phyloP scores from a whole-genome alignment of 2,888 invertebrate genomes.

The Aquatica leii region DNA sequence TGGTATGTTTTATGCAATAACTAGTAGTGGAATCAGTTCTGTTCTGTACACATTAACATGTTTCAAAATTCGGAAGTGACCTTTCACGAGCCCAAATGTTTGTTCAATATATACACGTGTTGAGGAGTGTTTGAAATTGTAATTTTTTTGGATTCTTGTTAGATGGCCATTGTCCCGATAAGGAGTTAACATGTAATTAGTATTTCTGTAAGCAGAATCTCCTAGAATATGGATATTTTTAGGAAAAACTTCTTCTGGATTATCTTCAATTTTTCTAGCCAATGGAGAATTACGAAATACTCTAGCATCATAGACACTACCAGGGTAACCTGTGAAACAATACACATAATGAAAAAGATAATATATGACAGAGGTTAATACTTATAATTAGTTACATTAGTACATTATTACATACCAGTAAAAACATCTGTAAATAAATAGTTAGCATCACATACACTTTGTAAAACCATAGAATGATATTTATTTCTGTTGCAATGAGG shows the following conservation, averaged over 20 bases:
- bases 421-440: neutral
- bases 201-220: neutral
- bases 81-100: neutral
- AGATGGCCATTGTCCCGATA: too few species aligned
- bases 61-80: neutral
- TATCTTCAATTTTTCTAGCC: neutral
- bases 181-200: neutral
- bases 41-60: too few species aligned
- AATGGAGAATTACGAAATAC: neutral
- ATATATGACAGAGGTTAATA: too few species aligned
- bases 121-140: neutral
- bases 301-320: neutral
- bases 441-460: neutral
- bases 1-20: too few species aligned
- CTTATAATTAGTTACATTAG: too few species aligned
- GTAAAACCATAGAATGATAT: slow-evolving; percentile 3
- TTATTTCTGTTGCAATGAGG: neutral
- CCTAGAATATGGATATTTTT: neutral
- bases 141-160: neutral
- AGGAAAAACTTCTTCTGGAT: neutral
- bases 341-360: too few species aligned
- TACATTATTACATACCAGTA: neutral
- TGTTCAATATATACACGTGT: slow-evolving; percentile 3
- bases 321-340: neutral
- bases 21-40: too few species aligned